A percentile compares a stretch with the other conserved stretches of the same genome.
phyloP scores from a whole-genome alignment of 2,888 invertebrate genomes.

The Caenorhabditis afra region DNA sequence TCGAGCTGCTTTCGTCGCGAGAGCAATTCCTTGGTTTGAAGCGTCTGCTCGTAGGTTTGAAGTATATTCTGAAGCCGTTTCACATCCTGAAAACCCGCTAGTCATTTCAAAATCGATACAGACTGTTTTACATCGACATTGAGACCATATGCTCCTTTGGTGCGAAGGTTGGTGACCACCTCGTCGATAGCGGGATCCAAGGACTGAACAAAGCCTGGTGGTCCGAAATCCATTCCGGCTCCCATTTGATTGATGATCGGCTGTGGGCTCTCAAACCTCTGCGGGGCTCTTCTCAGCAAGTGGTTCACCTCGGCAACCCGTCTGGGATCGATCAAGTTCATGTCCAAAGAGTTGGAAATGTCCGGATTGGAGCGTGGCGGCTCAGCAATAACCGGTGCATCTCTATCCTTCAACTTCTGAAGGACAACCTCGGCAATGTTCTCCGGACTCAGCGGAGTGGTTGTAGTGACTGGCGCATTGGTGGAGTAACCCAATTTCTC shows the following conservation, averaged over 20 bases:
- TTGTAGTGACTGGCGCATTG: constrained; percentile 55
- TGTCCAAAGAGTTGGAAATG: constrained; percentile 58
- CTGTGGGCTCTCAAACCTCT: constrained; percentile 52
- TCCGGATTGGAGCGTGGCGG: constrained; percentile 35
- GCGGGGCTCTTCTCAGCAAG: constrained; percentile 67
- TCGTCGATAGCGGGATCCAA: constrained; percentile 66
- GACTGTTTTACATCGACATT: constrained; percentile 54
- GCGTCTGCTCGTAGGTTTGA: constrained; percentile 67
- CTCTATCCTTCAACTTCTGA: constrained; percentile 36
- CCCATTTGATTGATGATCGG: constrained; percentile 7
- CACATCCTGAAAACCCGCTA: constrained; percentile 59
- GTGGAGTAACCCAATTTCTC: constrained; percentile 61
- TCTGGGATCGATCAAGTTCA: constrained; percentile 64
- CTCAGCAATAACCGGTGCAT: constrained; percentile 1
- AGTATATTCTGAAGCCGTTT: constrained; percentile 67
- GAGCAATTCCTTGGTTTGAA: constrained; percentile 71
- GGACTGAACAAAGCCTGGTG: constrained; percentile 62
- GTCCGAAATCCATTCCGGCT: constrained; percentile 51
- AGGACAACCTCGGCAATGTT: constrained; percentile 61
- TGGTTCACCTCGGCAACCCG: constrained; percentile 63
- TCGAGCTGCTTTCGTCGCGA: constrained; percentile 66
- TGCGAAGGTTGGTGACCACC: constrained; percentile 64
- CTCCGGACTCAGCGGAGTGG: constrained; percentile 45
- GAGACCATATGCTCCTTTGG: constrained; percentile 58
- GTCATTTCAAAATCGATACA: too few species aligned